Percentiles rank a stretch among this genome's conserved stretches.
These are phyloP conservation scores for Neoscelio sp. DNA, from an alignment of 2,888 invertebrate species.

Conservation along the genomic window DNA sequence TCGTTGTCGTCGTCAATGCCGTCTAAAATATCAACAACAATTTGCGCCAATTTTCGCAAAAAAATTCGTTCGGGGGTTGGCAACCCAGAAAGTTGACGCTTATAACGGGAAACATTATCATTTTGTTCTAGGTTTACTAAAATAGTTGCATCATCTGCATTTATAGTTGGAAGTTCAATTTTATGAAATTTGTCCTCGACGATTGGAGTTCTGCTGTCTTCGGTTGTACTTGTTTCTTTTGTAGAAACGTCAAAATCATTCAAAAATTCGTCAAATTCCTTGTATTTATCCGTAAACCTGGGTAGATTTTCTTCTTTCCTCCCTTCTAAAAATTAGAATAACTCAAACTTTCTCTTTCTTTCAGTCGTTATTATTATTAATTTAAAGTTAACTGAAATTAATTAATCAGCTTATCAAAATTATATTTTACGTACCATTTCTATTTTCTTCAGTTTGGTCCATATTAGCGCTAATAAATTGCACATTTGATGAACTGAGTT, in stretches of 20 bases:
- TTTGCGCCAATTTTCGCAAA: slow-evolving; percentile 82
- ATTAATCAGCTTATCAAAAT: no score
- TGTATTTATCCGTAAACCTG: slow-evolving; percentile 75
- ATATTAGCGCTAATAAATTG: no score
- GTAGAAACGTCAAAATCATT: slow-evolving; percentile 76
- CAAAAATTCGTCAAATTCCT: slow-evolving; percentile 78
- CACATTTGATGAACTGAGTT: slow-evolving; percentile 42
- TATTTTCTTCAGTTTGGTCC: neutral
- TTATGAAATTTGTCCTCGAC: slow-evolving; percentile 73
- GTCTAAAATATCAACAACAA: slow-evolving; percentile 83
- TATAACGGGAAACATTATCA: slow-evolving; percentile 18
- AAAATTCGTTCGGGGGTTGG: slow-evolving; percentile 71
- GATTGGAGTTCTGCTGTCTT: slow-evolving; percentile 67
- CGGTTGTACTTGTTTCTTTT: slow-evolving; percentile 47
- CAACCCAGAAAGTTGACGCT: slow-evolving; percentile 70
- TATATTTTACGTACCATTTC: no score
- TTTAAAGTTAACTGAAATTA: no score
- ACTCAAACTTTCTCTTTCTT: no score
- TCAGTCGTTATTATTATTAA: no score
- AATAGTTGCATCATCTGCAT: slow-evolving; percentile 4
- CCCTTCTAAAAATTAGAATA: no score
- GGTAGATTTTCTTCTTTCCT: slow-evolving; percentile 45
- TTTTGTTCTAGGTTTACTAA: neutral
- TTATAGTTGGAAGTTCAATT: slow-evolving; percentile 37
- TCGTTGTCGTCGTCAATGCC: slow-evolving; percentile 83